Evolutionary conservation across 2,888 invertebrate species (phyloP).

Genomic region (Petrolisthes cinctipes): DNA sequence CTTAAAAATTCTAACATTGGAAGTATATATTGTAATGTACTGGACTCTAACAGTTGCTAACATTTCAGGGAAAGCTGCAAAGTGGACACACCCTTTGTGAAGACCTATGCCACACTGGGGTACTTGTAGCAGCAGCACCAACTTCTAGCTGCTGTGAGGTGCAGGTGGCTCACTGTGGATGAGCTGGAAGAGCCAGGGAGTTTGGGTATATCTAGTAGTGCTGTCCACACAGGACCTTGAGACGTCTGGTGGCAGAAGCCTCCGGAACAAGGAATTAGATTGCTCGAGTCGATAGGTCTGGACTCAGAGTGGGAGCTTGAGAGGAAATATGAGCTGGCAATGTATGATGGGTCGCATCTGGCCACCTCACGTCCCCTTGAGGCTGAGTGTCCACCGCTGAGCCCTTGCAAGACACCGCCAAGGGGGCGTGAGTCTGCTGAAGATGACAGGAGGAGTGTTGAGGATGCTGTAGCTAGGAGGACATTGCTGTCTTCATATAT

Average conservation of each 20-base stretch:
- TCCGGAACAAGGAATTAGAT: neutral
- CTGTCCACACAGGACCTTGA: conserved; percentile 19
- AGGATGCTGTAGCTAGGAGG: conserved; percentile 9
- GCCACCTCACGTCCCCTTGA: conserved; percentile 49
- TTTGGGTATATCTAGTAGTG: neutral
- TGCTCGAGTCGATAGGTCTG: conserved; percentile 54
- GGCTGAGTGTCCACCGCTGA: conserved; percentile 61
- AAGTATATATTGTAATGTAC: neutral
- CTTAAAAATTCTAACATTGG: neutral
- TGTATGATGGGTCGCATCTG: conserved; percentile 27
- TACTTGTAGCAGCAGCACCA: conserved; percentile 76
- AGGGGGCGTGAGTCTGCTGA: conserved; percentile 38
- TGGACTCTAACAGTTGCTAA: conserved; percentile 11
- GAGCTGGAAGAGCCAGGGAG: conserved; percentile 27
- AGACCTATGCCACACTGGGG: conserved; percentile 93
- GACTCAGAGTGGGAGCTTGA: conserved; percentile 46
- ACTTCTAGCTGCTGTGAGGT: conserved; percentile 28
- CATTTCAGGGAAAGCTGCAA: conserved; percentile 64
- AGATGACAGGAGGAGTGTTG: conserved; percentile 28
- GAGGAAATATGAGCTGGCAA: conserved; percentile 28
- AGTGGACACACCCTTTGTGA: conserved; percentile 85
- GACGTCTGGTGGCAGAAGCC: conserved; percentile 31
- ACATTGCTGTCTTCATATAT: conserved; percentile 14
- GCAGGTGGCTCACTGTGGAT: conserved; percentile 8
- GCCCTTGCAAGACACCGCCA: conserved; percentile 61